Percentiles rank a stretch among this genome's conserved stretches.
Conservation (phyloP, 2,113 vertebrate species). For the Nothobranchius kuhntae region DNA sequence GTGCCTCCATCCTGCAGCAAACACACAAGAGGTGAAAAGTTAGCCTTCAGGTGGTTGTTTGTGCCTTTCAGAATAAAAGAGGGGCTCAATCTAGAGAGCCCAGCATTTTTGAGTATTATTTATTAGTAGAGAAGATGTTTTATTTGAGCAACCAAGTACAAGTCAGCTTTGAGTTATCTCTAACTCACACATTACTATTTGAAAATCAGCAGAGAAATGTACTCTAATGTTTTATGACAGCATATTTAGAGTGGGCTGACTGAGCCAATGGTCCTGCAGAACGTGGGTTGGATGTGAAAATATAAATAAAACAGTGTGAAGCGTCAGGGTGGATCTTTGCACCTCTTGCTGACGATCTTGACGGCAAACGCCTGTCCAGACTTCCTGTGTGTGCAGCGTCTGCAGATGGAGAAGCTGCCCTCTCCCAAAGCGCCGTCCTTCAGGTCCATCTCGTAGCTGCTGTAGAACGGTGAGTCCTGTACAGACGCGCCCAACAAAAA, state of each 20-base stretch:
- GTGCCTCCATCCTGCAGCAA: slow-evolving; percentile 91
- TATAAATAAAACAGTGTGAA: slow-evolving; percentile 15
- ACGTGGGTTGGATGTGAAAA: neutral
- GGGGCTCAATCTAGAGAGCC: no score
- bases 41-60: no score
- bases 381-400: slow-evolving; percentile 94
- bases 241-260: slow-evolving; percentile 1
- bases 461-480: slow-evolving; percentile 97
- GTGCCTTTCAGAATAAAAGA: neutral
- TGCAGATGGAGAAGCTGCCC: slow-evolving; percentile 98
- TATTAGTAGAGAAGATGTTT: no score
- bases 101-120: no score
- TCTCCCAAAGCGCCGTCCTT: slow-evolving; percentile 92
- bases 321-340: slow-evolving; percentile 28
- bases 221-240: neutral
- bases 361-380: slow-evolving; percentile 92
- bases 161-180: neutral
- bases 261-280: neutral
- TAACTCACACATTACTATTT: neutral
- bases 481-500: no score
- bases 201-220: neutral
- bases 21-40: neutral
- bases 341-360: slow-evolving; percentile 99
- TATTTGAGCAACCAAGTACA: no score
- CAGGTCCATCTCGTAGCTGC: slow-evolving; percentile 93